These are phyloP conservation scores for Myocastor coypus DNA, from an alignment of 2,113 vertebrate genomes.

Conservation along the genomic window DNA sequence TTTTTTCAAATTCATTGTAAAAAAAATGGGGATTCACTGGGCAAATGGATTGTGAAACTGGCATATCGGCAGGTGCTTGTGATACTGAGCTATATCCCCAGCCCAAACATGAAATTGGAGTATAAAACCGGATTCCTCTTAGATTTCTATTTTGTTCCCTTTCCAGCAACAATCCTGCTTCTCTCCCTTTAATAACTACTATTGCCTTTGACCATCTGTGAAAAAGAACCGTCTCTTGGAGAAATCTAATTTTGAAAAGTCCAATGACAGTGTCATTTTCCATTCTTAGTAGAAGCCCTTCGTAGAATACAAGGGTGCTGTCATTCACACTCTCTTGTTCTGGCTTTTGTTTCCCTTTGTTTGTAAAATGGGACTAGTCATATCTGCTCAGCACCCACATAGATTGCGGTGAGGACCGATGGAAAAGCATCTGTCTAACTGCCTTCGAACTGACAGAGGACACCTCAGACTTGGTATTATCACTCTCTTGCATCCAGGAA, in stretches of 20 bases:
- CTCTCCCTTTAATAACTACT: background rate
- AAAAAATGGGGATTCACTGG: background rate
- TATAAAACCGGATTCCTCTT: background rate
- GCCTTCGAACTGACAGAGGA: background rate
- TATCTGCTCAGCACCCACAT: background rate
- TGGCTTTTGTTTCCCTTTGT: background rate
- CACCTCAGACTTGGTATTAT: no score
- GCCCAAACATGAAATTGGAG: background rate
- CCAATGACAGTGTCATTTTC: background rate
- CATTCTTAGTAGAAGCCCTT: background rate
- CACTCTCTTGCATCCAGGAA: background rate
- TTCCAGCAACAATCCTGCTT: background rate
- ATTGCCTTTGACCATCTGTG: background rate
- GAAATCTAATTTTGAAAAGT: conserved; percentile 40
- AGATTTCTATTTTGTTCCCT: conserved; percentile 30
- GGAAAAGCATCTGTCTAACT: background rate
- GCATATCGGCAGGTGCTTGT: background rate
- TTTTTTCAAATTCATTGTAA: background rate
- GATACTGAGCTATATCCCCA: no score
- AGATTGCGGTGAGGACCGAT: background rate
- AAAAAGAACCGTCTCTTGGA: conserved; percentile 9
- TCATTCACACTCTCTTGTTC: background rate
- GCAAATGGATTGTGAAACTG: conserved; percentile 23
- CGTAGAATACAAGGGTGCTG: background rate
- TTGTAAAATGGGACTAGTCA: background rate